Evolutionary conservation across 2,797 vertebrate species (phyloP), one percentile per base, ranked within the genome.

Genomic region (Esox lucius): DNA sequence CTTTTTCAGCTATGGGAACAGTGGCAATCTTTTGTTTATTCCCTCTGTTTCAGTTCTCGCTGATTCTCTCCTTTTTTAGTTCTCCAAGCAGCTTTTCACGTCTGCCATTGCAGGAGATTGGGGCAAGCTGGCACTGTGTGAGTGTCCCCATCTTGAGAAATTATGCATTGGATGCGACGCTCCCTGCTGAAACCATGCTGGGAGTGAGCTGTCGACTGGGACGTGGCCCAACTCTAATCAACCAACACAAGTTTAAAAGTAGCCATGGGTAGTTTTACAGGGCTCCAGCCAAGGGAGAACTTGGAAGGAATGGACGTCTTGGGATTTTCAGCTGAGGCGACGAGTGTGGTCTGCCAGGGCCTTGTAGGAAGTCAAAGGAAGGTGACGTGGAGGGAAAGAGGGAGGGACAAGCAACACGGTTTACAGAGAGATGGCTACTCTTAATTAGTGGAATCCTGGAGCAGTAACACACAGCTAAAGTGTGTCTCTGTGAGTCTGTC

Each of bases 201-300:
- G 82, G 89, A 51, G 79, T 85, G 84, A 75, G 87, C 83, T 39
- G 83, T 82, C 84, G 85, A 90, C 88, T 89, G 86, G 87, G 91
- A 91, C 87, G 78, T 86, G 88, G 86, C 89, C 89, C 90, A 88
- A 87, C 88, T 86, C 91, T 91, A 91, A 92, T 91, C 89, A 90
- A 84, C 84, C 79, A 79, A 84, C 86, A 87, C 87, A 86, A 87
- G 85, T 90, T 91, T 87, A 87, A 91, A 91, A 90, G 88, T 85
- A 88, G 87, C 87, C 86, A 86, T 76, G 87, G 85, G 86, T 88
- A 85, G 79, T 81, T 85, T 83, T 84, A 87, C 74, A 72, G 74
- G 66, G 65, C 70, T 16, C 12, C 70, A 76, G 79, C 76, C 84
- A 76, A 74, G 74, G 70, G 82, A 82, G 80, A 83, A 82, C 83